These are phyloP conservation scores for Scaptodrosophila latifasciaeformis DNA, from an alignment of 2,888 invertebrate genomes.

Conservation along the genomic window DNA sequence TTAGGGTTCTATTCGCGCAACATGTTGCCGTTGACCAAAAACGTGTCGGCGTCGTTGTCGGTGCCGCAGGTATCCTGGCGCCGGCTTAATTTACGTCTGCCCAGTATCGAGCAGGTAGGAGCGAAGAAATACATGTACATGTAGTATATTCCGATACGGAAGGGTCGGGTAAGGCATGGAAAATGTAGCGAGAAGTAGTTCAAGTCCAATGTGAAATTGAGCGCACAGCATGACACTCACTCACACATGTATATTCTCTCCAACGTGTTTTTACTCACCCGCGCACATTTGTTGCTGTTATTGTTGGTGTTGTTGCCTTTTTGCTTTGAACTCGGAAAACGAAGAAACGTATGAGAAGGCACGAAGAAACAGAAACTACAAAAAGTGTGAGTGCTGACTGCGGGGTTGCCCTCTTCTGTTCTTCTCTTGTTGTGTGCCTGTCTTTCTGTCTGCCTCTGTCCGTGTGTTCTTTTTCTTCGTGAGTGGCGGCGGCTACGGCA, in stretches of 20 bases:
- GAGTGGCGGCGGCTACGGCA: conserved; percentile 30
- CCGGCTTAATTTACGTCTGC: conserved; percentile 62
- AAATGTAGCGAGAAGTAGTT: too few species aligned
- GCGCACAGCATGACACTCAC: conserved; percentile 42
- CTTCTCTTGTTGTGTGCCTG: conserved; percentile 10
- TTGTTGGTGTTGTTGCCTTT: conserved; percentile 21
- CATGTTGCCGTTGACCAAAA: conserved; percentile 16
- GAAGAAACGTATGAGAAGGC: conserved; percentile 19
- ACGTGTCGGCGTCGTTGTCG: conserved; percentile 24
- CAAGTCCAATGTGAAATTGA: conserved; percentile 54
- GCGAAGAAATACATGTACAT: conserved; percentile 34
- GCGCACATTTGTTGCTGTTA: conserved; percentile 38
- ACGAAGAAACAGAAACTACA: conserved; percentile 36
- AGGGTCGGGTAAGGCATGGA: too few species aligned
- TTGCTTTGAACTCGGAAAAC: conserved; percentile 28
- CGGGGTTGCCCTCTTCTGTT: conserved; percentile 45
- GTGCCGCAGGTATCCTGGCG: conserved; percentile 69
- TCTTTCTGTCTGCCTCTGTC: conserved; percentile 7
- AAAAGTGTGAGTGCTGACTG: too few species aligned
- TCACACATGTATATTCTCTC: conserved; percentile 12
- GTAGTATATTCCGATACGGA: too few species aligned
- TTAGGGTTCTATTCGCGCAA: conserved; percentile 31
- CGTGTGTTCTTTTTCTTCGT: conserved; percentile 25
- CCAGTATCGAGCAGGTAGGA: conserved; percentile 9
- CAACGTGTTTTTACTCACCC: conserved; percentile 40